A percentile compares a stretch with the other conserved stretches of the same genome.
Evolutionary conservation across 1,140 invertebrate genomes (phyloP).

Genomic region (Bilobella aurantiaca): DNA sequence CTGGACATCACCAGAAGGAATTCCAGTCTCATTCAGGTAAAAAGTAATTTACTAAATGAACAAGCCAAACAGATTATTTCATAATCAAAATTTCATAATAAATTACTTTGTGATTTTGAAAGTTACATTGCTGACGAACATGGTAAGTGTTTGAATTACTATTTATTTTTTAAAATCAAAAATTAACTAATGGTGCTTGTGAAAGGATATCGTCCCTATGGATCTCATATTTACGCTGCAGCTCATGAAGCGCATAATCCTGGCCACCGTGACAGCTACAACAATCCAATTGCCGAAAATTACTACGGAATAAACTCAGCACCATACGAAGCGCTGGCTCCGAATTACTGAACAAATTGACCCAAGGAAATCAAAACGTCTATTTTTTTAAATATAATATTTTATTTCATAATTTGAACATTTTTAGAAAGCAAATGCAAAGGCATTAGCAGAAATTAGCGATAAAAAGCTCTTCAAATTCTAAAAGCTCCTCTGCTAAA

Average conservation of each 20-base stretch:
- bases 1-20: background rate
- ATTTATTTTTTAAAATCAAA: background rate
- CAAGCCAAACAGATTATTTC: background rate
- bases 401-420: too few relatives aligned
- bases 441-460: too few relatives aligned
- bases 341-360: too few relatives aligned
- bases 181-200: too few relatives aligned
- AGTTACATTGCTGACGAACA: slow-evolving; percentile 2
- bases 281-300: background rate
- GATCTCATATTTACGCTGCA: background rate
- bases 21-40: background rate
- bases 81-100: background rate
- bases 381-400: too few relatives aligned
- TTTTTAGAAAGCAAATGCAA: too few relatives aligned
- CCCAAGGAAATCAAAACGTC: too few relatives aligned
- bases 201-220: background rate
- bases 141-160: background rate
- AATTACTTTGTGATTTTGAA: background rate
- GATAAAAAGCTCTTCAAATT: too few relatives aligned
- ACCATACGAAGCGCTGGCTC: too few relatives aligned
- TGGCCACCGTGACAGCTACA: background rate
- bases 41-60: background rate
- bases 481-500: too few relatives aligned
- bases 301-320: too few relatives aligned
- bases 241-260: too few relatives aligned